Evolutionary conservation across 2,113 vertebrate species (phyloP), one percentile per base, ranked within the genome.

Genomic region (Laticauda colubrina): DNA sequence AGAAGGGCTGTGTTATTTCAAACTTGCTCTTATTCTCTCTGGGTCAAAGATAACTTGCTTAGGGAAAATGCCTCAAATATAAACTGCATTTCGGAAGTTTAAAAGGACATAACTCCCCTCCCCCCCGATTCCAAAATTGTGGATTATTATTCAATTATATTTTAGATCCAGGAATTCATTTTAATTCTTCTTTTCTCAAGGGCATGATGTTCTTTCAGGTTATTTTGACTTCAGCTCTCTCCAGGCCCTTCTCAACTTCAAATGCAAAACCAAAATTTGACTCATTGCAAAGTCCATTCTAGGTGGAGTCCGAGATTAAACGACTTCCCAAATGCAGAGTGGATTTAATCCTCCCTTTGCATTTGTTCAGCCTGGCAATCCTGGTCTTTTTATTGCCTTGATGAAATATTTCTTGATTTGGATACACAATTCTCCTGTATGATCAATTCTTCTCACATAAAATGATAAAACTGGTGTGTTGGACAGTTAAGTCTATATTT

Each of bases 1-100:
- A 98, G 97, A 95, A 93, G 91, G 92, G 95, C 92, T 34, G 93
- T 97, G 98, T 98, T 98, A 97, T 96, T 94, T 59, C 54, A 57
- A 54, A 75, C 57, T 93, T 95, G 94, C 5, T 48, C 48, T 15
- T 23, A 23, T 24, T 12, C 59, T 94, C 86, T 94, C 75, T 93
- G 93, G 93, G 55, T 94, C 93, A 95, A 94, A 96, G 96, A 96
- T 96, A 96, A 92, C 92, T 29, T 61, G 18, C 18, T 18, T 2
- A 1, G 2, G 18, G 3, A 43, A 81, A 81, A 81, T 81, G 75
- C 75, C 75, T 81, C 75, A 9, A 9, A 81, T 3, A 9, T 5
- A 81, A 81, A 39, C 34, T 43, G 34, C 34, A 81, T 81, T 81
- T 81, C 7, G 75, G 75, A 81, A 81, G 75, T 43, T 43, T 39